Conservation (phyloP, 2,113 vertebrate genomes). For the Calidris pugnax region DNA sequence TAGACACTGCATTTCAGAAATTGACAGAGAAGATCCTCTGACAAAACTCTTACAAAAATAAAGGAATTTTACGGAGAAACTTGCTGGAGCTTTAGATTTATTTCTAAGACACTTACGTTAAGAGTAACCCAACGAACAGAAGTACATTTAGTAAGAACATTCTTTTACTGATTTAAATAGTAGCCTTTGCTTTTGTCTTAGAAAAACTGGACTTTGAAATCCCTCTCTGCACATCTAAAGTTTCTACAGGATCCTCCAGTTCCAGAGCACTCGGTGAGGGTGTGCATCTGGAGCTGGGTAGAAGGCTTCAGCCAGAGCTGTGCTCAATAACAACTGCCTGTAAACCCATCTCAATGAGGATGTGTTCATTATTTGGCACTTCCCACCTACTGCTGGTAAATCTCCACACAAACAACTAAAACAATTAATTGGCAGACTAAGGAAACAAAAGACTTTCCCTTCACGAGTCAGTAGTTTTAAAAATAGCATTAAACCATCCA, state of each 20-base stretch:
- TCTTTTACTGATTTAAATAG: neutral
- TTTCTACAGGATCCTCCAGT: neutral
- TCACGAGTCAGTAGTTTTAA: neutral
- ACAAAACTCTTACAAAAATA: neutral
- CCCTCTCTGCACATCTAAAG: neutral
- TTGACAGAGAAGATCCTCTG: neutral
- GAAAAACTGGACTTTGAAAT: neutral
- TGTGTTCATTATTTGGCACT: neutral
- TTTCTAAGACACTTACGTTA: neutral
- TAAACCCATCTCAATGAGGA: neutral
- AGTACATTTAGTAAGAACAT: neutral
- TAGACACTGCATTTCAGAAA: neutral
- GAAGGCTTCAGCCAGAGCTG: neutral
- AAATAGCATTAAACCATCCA: neutral
- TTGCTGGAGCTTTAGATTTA: neutral
- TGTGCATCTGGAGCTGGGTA: neutral
- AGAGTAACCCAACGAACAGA: neutral
- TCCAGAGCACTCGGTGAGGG: accelerated
- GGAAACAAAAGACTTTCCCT: neutral
- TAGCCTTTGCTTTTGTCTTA: neutral
- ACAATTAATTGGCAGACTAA: neutral
- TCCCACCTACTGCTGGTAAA: neutral
- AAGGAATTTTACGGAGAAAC: neutral
- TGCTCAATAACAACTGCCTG: neutral
- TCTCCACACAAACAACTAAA: neutral